Base-by-base conservation (phyloP, 2,113 vertebrate genomes). In the Pelecanoides urinatrix region DNA sequence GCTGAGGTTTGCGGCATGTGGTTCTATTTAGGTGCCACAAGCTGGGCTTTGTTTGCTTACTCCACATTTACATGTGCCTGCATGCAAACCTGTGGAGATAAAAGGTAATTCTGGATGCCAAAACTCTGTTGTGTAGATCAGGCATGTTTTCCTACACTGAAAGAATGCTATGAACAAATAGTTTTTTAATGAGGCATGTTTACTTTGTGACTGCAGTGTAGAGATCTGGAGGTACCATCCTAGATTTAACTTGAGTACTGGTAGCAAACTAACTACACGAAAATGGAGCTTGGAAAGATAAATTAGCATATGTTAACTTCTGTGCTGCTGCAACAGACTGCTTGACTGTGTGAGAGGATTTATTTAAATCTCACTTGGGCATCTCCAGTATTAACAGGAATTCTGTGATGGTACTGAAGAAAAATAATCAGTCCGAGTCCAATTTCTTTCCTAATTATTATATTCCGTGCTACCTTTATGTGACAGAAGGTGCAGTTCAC, bases 1-100 rank as follows among this genome's bases (percentile, higher is more conserved):
- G 87, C 90, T 68, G 66, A 92, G 93, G 80, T 86, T 85, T 90
- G 81, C 0, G 0, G 73, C 96, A 95, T 96, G 93, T 94, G 95
- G 84, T 94, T 96, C 81, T 86, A 44, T 82, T 96, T 95, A 95
- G 90, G 49, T 96, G 95, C 93, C 94, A 88, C 94, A 96, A 91
- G 94, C 92, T 90, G 93, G 53, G 92, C 90, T 96, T 96, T 95
- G 93, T 95, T 94, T 95, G 90, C 90, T 91, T 91, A 65, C 85
- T 90, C 90, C 74, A 36, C 49, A 45, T 91, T 91, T 88, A 91
- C 93, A 94, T 58, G 93, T 53, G 90, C 90, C 87, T 96, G 96
- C 90, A 53, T 94, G 90, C 77, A 96, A 90, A 97, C 92, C 96
- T 90, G 84, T 16, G 74, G 94, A 96, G 94, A 96, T 88, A 90